Evolutionary conservation across 2,113 vertebrate genomes (phyloP).

Genomic region (Corydoras sp.): DNA sequence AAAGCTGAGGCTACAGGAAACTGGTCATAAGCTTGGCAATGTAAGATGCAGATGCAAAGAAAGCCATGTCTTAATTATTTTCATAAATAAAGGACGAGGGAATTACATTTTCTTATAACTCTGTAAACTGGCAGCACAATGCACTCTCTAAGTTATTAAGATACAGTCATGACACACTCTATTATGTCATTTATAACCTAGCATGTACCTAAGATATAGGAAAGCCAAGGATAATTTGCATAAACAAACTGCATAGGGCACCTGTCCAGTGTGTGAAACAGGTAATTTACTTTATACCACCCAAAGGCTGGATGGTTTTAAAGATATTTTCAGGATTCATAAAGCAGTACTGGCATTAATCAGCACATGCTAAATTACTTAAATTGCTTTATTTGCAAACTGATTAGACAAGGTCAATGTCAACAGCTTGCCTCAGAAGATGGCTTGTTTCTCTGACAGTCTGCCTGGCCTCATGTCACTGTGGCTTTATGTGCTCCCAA

Average conservation of each 20-base stretch:
- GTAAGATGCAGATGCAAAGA: no score
- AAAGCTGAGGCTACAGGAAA: no score
- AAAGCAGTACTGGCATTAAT: constrained; percentile 34
- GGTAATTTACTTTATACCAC: neutral
- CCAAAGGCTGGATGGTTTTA: neutral
- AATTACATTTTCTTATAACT: no score
- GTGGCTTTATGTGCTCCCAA: constrained; percentile 43
- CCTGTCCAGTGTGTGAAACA: neutral
- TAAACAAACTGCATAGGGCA: constrained; percentile 16
- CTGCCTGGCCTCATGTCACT: constrained; percentile 42
- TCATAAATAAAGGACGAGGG: no score
- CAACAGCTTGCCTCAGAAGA: constrained; percentile 65
- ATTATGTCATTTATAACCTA: constrained; percentile 42
- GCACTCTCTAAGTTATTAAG: constrained; percentile 56
- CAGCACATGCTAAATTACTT: constrained; percentile 54
- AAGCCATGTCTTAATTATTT: no score
- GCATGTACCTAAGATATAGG: constrained; percentile 56
- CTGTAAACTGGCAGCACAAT: constrained; percentile 63
- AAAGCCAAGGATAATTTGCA: constrained; percentile 66
- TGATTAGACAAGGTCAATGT: constrained; percentile 69
- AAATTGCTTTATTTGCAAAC: constrained; percentile 66
- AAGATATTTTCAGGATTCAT: constrained; percentile 10
- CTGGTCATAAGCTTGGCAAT: no score
- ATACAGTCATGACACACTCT: constrained; percentile 53
- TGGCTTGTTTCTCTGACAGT: constrained; percentile 37